Conservation (phyloP, 2,113 vertebrate genomes). For the Tetrax tetrax region DNA sequence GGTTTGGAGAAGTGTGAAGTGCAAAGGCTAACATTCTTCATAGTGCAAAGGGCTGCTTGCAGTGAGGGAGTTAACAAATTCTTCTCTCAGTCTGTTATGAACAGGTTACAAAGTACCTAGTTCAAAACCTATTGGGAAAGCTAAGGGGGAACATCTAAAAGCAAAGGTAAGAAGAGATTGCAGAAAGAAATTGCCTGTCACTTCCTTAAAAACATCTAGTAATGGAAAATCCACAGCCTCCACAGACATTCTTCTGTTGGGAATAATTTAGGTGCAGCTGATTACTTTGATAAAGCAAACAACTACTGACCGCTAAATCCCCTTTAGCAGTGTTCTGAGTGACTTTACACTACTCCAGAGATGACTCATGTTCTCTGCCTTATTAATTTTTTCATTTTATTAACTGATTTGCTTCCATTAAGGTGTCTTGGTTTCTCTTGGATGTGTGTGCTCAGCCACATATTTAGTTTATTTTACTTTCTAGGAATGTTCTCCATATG, state of each 20-base stretch:
- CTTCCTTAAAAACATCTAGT: background rate
- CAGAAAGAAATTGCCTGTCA: background rate
- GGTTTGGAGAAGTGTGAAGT: background rate
- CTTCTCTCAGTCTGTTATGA: background rate
- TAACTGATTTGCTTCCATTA: background rate
- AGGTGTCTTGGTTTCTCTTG: background rate
- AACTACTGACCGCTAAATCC: background rate
- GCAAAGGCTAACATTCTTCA: background rate
- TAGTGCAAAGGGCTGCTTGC: background rate
- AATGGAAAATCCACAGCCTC: background rate
- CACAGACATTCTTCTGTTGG: background rate
- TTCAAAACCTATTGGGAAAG: background rate
- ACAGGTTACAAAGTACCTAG: background rate
- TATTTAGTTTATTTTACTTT: background rate
- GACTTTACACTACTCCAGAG: background rate
- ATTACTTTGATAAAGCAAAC: background rate
- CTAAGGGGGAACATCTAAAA: background rate
- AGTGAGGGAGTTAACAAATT: background rate
- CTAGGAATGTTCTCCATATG: constrained; percentile 87
- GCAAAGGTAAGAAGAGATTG: background rate
- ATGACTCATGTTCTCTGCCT: background rate
- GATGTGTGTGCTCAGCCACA: background rate
- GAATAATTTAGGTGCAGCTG: background rate
- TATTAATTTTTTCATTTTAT: background rate
- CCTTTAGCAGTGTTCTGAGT: background rate